Evolutionary conservation across 2,888 invertebrate species (phyloP).

Genomic region (Eupsilia transversa): DNA sequence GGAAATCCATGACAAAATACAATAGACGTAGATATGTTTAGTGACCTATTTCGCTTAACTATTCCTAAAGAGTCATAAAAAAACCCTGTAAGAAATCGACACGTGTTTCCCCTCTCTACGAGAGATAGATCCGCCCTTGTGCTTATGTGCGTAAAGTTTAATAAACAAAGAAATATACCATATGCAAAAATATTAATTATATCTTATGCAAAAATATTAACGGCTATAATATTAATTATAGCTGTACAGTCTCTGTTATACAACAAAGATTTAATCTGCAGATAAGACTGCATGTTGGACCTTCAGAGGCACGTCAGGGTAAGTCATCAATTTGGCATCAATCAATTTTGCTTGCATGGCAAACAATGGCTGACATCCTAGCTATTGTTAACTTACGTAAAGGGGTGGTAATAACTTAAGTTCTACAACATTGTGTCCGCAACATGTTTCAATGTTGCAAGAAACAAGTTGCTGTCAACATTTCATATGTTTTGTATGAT

Average conservation of each 20-base stretch:
- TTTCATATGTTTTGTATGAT: not conserved
- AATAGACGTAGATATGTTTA: too few species aligned
- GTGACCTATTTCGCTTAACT: too few species aligned
- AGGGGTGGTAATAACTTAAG: constrained; percentile 16
- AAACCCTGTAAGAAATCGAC: too few species aligned
- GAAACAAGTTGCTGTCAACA: not conserved
- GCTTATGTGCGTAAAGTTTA: too few species aligned
- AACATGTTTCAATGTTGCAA: not conserved
- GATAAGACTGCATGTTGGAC: constrained; percentile 14
- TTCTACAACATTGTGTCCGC: not conserved
- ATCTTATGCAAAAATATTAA: too few species aligned
- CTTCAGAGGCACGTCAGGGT: not conserved
- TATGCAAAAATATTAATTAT: too few species aligned
- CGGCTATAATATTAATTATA: not conserved
- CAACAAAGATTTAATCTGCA: constrained; percentile 33
- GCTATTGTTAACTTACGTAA: constrained; percentile 15
- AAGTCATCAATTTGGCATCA: constrained; percentile 38
- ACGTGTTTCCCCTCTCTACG: too few species aligned
- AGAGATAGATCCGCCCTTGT: too few species aligned
- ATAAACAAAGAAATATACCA: too few species aligned
- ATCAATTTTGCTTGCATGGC: constrained; percentile 24
- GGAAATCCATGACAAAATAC: too few species aligned
- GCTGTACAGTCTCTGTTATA: not conserved
- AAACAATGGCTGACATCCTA: constrained; percentile 20
- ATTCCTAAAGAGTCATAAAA: too few species aligned